A percentile compares a stretch with the other conserved stretches of the same genome.
phyloP scores from a whole-genome alignment of 1,140 invertebrate genomes.

The Aphaenogaster ashmeadi region DNA sequence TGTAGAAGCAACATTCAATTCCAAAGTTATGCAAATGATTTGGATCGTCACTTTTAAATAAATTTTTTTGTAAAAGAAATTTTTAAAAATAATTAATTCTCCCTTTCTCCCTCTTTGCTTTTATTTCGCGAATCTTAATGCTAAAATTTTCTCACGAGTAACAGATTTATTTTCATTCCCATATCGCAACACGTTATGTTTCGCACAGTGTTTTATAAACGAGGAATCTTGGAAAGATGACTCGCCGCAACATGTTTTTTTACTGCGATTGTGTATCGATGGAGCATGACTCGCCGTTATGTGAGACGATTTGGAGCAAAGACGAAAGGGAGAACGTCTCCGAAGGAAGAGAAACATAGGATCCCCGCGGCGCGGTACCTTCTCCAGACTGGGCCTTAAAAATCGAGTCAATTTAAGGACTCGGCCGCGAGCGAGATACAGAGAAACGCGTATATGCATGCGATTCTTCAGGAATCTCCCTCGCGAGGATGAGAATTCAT shows the following conservation, averaged over 20 bases:
- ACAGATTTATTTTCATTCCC: neutral
- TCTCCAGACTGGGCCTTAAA: conserved; percentile 72
- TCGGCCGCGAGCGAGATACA: conserved; percentile 66
- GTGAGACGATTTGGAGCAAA: conserved; percentile 74
- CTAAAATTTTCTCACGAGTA: neutral
- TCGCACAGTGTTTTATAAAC: conserved; percentile 39
- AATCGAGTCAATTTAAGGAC: conserved; percentile 79
- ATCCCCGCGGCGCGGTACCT: conserved; percentile 73
- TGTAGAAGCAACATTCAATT: neutral
- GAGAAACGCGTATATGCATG: conserved; percentile 70
- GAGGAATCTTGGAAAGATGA: conserved; percentile 46
- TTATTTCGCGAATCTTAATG: neutral
- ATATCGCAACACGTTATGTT: neutral
- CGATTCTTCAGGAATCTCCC: conserved; percentile 70
- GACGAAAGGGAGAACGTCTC: conserved; percentile 73
- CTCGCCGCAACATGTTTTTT: conserved; percentile 54
- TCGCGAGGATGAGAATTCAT: conserved; percentile 70
- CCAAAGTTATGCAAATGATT: neutral
- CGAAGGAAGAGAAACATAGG: conserved; percentile 75
- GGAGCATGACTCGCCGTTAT: conserved; percentile 59
- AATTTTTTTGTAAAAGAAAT: no score
- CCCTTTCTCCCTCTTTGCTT: neutral
- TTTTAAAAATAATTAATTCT: neutral
- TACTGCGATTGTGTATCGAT: conserved; percentile 66
- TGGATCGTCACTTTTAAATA: neutral